Base-by-base conservation (phyloP, 2,113 vertebrate genomes). In the Mus pahari region DNA sequence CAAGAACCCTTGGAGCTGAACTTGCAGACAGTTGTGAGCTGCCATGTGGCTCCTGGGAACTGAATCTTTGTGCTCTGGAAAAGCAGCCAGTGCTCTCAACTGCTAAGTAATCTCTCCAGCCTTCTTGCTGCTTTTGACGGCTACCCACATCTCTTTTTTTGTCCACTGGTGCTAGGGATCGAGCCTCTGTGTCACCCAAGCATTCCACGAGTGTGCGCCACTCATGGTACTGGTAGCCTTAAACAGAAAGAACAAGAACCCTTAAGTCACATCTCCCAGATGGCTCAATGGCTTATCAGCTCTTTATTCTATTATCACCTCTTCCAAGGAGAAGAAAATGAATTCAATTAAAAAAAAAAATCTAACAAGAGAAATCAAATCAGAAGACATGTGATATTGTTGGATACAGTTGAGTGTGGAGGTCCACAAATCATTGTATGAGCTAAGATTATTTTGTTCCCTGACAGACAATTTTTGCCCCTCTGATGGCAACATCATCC, bases 341-440 rank as follows among this genome's bases (percentile, higher is more conserved):
- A 92, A 53, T 62, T 94, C 84, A 86, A 66, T 24, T 87, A 53
- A 53, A 53, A 53, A 53, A 9, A 53, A 53, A 95, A 92, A 19
- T 77, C n/a, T 86, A 90, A 95, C 48, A 71, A 94, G 48, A 66
- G 48, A 93, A 95, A 91, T 66, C 78, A 89, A 92, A 83, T 90
- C 82, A 33, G 86, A 83, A 95, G 22, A 33, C 58, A 82, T 92
- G 31, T 60, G n/a, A 53, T 92, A 86, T 86, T 62, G 10, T 62
- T 58, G 20, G 48, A 3, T 74, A 91, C 11, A 36, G 10, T 78
- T 82, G 75, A 78, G 7, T 68, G 83, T 68, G 36, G 50, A 94
- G 31, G 53, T 6, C 48, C 82, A 91, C 71, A 91, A 68, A 79
- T 39, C 62, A 79, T 3, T 53, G 28, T 62, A 58, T 7, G 50